phyloP scores from a whole-genome alignment of 2,888 invertebrate species.

The Cataglyphis altisquamis region DNA sequence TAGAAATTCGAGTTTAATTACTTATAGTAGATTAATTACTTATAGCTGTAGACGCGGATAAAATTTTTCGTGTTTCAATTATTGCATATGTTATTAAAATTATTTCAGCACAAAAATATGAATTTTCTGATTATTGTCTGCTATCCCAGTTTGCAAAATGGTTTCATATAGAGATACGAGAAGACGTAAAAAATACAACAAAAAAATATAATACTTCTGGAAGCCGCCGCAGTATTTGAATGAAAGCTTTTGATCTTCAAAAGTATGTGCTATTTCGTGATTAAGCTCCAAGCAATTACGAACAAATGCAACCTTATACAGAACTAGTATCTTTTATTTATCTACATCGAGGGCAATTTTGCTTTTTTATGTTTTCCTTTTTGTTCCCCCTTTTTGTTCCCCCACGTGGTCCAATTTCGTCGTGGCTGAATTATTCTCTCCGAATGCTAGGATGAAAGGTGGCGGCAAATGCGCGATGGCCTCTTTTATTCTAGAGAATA shows the following conservation, averaged over 20 bases:
- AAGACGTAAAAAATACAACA: background rate
- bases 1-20: conserved; percentile 19
- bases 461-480: conserved; percentile 50
- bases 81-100: background rate
- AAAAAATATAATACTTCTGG: conserved; percentile 2
- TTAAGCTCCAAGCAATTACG: conserved; percentile 38
- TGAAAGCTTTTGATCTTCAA: background rate
- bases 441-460: conserved; percentile 50
- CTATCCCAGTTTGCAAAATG: background rate
- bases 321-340: conserved; percentile 29
- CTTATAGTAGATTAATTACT: conserved; percentile 10
- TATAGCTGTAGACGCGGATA: background rate
- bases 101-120: background rate
- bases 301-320: conserved; percentile 8
- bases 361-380: background rate
- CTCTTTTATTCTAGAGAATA: conserved; percentile 53
- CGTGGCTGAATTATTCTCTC: conserved; percentile 54
- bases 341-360: conserved; percentile 27
- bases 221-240: background rate
- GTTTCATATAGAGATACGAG: background rate
- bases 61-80: background rate
- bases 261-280: conserved; percentile 22
- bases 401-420: conserved; percentile 49
- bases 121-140: background rate
- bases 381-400: background rate